Evolutionary conservation across 2,113 vertebrate species (phyloP).

Genomic region (Rhynchomys soricoides): DNA sequence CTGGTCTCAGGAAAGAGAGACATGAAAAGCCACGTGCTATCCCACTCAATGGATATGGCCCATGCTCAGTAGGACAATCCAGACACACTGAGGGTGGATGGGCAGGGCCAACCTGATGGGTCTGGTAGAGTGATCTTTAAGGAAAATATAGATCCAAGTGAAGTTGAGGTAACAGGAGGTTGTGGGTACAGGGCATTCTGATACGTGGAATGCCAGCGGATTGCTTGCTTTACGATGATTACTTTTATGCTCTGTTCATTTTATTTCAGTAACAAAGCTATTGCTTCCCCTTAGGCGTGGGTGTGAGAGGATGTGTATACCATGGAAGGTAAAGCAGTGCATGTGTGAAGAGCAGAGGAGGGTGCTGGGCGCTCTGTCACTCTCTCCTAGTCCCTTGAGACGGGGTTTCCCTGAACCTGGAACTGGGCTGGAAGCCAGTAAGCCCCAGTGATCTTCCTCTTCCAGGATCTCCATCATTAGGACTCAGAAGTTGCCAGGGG

Average conservation of each 20-base stretch:
- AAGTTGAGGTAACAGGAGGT: too few species aligned
- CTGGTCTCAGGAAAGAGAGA: background rate
- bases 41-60: background rate
- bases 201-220: background rate
- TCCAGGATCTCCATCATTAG: too few species aligned
- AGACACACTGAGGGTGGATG: background rate
- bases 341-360: background rate
- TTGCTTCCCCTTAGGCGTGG: background rate
- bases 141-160: background rate
- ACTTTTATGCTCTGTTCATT: background rate
- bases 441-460: background rate
- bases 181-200: fast-evolving
- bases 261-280: background rate
- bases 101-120: background rate
- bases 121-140: fast-evolving
- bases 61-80: background rate
- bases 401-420: background rate
- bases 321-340: background rate
- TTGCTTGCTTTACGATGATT: background rate
- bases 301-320: background rate
- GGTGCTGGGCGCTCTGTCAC: background rate
- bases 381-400: background rate
- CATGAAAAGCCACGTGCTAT: background rate
- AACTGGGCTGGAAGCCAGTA: too few species aligned
- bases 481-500: too few species aligned